A percentile compares a stretch with the other conserved stretches of the same genome.
phyloP scores from a whole-genome alignment of 1,140 invertebrate genomes.

The Oedothorax gibbosus region DNA sequence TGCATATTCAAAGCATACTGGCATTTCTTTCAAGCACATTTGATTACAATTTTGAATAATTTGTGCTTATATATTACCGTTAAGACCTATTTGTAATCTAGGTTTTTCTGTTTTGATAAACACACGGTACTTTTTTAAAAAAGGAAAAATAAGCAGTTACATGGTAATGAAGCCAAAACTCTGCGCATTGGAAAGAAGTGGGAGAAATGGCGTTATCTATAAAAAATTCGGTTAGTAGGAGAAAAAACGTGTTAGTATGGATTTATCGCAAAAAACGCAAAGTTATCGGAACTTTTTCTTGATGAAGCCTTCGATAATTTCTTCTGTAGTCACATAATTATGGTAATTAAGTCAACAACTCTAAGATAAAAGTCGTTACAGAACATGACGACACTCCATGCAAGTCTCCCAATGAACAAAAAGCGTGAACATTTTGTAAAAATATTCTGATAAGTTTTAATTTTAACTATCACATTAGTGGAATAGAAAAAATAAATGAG shows the following conservation, averaged over 20 bases:
- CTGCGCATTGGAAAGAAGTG: too few species aligned
- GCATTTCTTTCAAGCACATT: too few species aligned
- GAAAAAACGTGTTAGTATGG: conserved; percentile 10
- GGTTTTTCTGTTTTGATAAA: too few species aligned
- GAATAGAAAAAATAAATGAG: too few species aligned
- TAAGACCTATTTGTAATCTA: too few species aligned
- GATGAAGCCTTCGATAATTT: conserved; percentile 49
- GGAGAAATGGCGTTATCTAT: not conserved
- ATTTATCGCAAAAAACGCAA: conserved; percentile 22
- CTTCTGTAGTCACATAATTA: conserved; percentile 36
- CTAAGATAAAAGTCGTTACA: conserved; percentile 36
- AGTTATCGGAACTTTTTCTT: conserved; percentile 18
- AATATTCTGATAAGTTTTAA: conserved; percentile 41
- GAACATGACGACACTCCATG: conserved; percentile 11
- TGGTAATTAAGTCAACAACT: conserved; percentile 41
- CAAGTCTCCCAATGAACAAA: conserved; percentile 9
- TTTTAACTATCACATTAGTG: not conserved
- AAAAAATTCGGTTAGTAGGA: not conserved
- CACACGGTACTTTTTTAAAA: too few species aligned
- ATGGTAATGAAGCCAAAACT: too few species aligned
- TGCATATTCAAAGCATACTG: too few species aligned
- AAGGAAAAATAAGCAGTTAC: too few species aligned
- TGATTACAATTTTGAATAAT: too few species aligned
- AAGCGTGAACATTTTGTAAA: conserved; percentile 22
- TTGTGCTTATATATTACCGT: too few species aligned